phyloP scores from a whole-genome alignment of 2,888 invertebrate genomes.

The Apotomis turbidana region DNA sequence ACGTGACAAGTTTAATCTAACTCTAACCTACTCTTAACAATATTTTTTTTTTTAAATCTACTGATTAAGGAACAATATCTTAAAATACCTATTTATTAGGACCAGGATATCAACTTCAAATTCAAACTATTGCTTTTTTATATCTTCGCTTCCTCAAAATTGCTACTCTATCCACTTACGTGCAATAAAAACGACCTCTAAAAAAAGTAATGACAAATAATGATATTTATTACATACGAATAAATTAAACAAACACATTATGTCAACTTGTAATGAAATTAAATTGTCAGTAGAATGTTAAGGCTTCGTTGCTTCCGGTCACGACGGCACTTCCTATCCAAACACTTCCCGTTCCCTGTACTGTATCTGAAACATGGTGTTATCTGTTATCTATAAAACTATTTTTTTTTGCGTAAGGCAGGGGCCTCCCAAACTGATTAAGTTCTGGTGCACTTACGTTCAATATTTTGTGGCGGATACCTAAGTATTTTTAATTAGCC shows the following conservation, averaged over 20 bases:
- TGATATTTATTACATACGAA: conserved; percentile 19
- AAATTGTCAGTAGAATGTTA: conserved; percentile 27
- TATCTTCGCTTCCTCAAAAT: background rate
- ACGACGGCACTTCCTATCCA: conserved; percentile 34
- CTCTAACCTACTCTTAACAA: no score
- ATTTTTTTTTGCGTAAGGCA: background rate
- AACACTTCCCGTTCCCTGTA: conserved; percentile 32
- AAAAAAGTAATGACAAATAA: conserved; percentile 7
- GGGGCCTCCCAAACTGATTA: no score
- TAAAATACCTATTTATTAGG: no score
- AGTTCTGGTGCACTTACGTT: no score
- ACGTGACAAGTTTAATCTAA: no score
- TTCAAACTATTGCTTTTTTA: no score
- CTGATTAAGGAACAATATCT: no score
- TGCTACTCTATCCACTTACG: background rate
- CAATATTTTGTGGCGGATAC: no score
- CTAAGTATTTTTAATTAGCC: no score
- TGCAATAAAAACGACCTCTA: conserved; percentile 19
- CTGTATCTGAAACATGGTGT: conserved; percentile 27
- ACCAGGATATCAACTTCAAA: no score
- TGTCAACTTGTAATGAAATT: conserved; percentile 25
- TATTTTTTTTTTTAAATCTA: no score
- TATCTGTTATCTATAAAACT: conserved; percentile 1
- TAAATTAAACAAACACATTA: conserved; percentile 27
- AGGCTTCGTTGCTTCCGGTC: conserved; percentile 33